A percentile compares a stretch with the other conserved stretches of the same genome.
phyloP scores from a whole-genome alignment of 2,888 invertebrate species.

The Orchestes rusci region DNA sequence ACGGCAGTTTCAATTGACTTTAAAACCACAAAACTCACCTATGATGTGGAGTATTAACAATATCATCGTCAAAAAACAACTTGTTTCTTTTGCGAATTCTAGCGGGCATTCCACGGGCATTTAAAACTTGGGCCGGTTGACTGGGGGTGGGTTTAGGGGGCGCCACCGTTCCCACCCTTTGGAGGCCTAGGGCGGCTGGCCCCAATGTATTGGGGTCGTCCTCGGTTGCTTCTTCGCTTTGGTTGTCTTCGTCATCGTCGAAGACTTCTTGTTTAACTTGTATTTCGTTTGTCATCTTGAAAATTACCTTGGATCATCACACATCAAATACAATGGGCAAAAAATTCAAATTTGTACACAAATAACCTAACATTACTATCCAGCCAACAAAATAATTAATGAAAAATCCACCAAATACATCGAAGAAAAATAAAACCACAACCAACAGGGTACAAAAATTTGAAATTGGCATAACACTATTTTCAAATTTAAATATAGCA shows the following conservation, averaged over 20 bases:
- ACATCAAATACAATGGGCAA: no score
- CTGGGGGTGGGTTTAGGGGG: constrained; percentile 60
- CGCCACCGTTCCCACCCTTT: constrained; percentile 73
- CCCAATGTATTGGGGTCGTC: constrained; percentile 66
- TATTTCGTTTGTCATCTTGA: constrained; percentile 35
- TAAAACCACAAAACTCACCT: constrained; percentile 8
- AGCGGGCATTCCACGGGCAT: constrained; percentile 84
- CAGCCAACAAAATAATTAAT: no score
- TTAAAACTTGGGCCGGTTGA: constrained; percentile 72
- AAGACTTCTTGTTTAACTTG: constrained; percentile 50
- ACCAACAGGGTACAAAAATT: constrained; percentile 30
- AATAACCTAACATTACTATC: no score
- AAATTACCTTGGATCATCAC: no score
- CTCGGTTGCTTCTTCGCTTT: constrained; percentile 47
- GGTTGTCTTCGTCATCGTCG: constrained; percentile 44
- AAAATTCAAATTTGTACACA: no score
- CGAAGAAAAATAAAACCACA: not conserved
- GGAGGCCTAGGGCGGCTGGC: constrained; percentile 72
- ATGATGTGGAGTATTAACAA: constrained; percentile 73
- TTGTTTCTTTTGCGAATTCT: constrained; percentile 80
- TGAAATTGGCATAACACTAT: constrained; percentile 42
- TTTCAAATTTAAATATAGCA: constrained; percentile 42
- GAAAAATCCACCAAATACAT: not conserved
- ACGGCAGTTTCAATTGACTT: no score
- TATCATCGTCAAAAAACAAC: constrained; percentile 83